A percentile compares a stretch with the other conserved stretches of the same genome.
phyloP scores from a whole-genome alignment of 2,797 vertebrate species.

The Pseudotriccus pelzelni region DNA sequence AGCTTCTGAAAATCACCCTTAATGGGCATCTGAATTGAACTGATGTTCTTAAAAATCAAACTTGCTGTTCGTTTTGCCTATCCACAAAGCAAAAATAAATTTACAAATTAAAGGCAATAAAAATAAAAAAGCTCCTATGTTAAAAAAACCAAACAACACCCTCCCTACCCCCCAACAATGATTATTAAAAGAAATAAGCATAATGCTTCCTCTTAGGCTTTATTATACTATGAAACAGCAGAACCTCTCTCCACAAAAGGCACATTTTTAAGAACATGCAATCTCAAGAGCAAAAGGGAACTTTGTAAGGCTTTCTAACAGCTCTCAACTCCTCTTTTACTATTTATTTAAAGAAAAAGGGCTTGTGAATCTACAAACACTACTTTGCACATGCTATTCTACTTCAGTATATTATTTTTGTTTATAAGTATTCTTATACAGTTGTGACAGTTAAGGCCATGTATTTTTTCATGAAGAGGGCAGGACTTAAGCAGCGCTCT shows the following conservation, averaged over 20 bases:
- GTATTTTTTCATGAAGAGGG: background rate
- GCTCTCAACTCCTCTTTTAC: background rate
- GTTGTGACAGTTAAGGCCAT: background rate
- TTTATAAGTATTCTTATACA: background rate
- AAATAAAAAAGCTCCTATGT: background rate
- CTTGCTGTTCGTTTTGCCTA: conserved; percentile 46
- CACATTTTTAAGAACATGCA: background rate
- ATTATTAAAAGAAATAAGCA: background rate
- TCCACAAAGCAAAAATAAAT: background rate
- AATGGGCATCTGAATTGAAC: background rate
- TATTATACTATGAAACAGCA: background rate
- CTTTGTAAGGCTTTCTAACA: background rate
- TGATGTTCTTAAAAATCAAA: background rate
- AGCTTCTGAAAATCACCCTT: conserved; percentile 46
- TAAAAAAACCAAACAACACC: background rate
- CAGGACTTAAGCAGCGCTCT: background rate
- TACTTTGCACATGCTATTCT: background rate
- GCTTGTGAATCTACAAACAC: background rate
- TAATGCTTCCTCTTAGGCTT: background rate
- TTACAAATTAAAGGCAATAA: background rate
- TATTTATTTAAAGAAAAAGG: background rate
- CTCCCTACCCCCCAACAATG: background rate
- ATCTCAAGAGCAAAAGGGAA: background rate
- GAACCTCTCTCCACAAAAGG: background rate
- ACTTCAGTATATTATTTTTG: background rate